Evolutionary conservation across 1,140 invertebrate genomes (phyloP).

Genomic region (Galendromus occidentalis): DNA sequence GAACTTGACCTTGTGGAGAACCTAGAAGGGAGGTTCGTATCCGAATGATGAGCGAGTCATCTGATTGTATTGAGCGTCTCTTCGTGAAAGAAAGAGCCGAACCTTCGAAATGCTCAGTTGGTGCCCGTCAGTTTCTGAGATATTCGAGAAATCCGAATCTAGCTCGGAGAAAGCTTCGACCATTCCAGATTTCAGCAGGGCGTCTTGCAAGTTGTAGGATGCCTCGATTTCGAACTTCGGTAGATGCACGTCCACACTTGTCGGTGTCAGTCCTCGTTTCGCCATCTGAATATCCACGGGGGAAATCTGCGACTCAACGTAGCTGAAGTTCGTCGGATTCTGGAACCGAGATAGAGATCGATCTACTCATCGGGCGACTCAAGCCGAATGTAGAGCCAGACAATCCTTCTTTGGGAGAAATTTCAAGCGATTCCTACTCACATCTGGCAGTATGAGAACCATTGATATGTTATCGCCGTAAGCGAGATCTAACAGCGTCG

Average conservation of each 20-base stretch:
- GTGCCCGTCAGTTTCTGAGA: background rate
- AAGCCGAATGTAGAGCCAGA: background rate
- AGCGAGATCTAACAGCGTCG: background rate
- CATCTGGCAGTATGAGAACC: background rate
- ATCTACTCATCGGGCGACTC: background rate
- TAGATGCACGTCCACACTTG: background rate
- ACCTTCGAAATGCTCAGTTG: constrained; percentile 5
- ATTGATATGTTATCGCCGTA: background rate
- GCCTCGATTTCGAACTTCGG: constrained; percentile 6
- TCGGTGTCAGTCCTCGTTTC: background rate
- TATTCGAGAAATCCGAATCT: background rate
- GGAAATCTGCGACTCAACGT: background rate
- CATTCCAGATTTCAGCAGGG: background rate
- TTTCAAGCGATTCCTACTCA: background rate
- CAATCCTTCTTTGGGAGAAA: background rate
- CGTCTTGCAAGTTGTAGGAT: background rate
- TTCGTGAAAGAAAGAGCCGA: background rate
- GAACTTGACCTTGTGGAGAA: constrained; percentile 2
- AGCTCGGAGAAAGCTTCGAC: background rate
- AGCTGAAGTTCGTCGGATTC: background rate
- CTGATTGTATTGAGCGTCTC: too few relatives aligned
- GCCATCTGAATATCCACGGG: background rate
- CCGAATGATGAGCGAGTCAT: too few relatives aligned
- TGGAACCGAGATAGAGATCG: background rate
- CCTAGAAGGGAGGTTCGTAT: background rate